Base-by-base conservation (phyloP, 2,797 vertebrate species). In the Etheostoma perlongum region DNA sequence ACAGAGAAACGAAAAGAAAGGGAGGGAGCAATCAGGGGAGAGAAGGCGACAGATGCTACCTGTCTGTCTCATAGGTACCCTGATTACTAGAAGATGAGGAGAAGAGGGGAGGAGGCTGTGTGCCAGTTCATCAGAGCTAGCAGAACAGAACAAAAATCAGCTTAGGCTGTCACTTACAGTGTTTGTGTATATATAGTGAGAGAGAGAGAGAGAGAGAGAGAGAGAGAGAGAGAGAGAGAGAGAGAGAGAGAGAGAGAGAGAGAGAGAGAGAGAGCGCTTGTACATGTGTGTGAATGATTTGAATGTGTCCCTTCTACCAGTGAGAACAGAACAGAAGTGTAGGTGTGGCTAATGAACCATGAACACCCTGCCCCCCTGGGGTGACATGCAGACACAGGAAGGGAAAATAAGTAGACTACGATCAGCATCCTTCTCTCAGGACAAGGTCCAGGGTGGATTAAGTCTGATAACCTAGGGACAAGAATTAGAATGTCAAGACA, bases 331-430 rank as follows among this genome's bases (percentile, higher is more conserved):
- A 93, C 89, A 92, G 90, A 91, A 93, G 92, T 94, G 91, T 95
- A 94, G 91, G 87, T 93, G 93, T 93, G 91, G 88, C 91, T 95
- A 95, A 95, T 95, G 94, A 95, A 95, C 91, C 94, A 91, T 94
- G 92, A 95, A 94, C 93, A 87, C 92, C 89, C 86, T 1, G 85
- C 87, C 92, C 94, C 92, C 93, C 81, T 85, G 91, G 90, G 93
- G 92, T 89, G 88, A 78, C 25, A 55, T 4, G 27, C 47, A 64
- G 11, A 74, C 30, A 59, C 73, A 72, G 36, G 46, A 33, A 66
- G 61, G 49, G 58, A 75, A 82, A 84, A 82, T 69, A 63, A 79
- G 67, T 63, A 62, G 63, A 79, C 73, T 36, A 49, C 8, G 2
- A 77, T 73, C 48, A 42, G 49, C 74, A 76, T 84, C 59, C 55